Base-by-base conservation (phyloP, 2,113 vertebrate genomes). In the Myrmophylax atrothorax region DNA sequence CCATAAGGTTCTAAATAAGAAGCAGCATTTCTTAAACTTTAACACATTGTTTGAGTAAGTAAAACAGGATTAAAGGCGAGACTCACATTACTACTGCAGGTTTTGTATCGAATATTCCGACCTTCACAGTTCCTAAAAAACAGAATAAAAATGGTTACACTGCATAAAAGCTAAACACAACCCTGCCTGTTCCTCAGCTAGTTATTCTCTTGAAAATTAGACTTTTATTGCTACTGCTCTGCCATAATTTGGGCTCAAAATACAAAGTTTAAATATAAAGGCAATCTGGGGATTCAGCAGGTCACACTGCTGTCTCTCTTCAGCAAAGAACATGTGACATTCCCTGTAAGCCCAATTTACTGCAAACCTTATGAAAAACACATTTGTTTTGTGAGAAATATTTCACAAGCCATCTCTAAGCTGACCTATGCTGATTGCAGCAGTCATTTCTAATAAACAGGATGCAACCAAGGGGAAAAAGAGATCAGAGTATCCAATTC, bases 61-160 rank as follows among this genome's bases (percentile, higher is more conserved):
- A 66, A 96, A 95, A 86, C 37, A 84, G 58, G 66, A 92, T 91
- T 94, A 82, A 76, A 91, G 47, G 58, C 62, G 80, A 97, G 55
- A 99, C 99, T 98, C 96, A 99, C 99, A 63, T 97, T 98, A 96
- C 98, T 99, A 96, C 99, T 99, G 98, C 99, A 99, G 46, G 98
- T 99, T 97, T 98, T 98, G 97, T 99, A 99, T 38, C 99, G 98
- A 96, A 99, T 99, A 95, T 99, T 99, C 94, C 98, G 98, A 77
- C 99, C 99, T 97, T 99, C 98, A 89, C 99, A 99, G 94, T 98
- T 99, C 97, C 99, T 99, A 97, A 90, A 92, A 93, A 74, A 87
- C 29, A 92, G 37, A 93, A 17, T 82, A 96, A 29, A 94, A 93
- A 79, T 17, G 37, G 76, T 96, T 94, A 90, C 18, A 56, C 59